A percentile compares a stretch with the other conserved stretches of the same genome.
Evolutionary conservation across 2,888 invertebrate genomes (phyloP).

Genomic region (Aelia acuminata): DNA sequence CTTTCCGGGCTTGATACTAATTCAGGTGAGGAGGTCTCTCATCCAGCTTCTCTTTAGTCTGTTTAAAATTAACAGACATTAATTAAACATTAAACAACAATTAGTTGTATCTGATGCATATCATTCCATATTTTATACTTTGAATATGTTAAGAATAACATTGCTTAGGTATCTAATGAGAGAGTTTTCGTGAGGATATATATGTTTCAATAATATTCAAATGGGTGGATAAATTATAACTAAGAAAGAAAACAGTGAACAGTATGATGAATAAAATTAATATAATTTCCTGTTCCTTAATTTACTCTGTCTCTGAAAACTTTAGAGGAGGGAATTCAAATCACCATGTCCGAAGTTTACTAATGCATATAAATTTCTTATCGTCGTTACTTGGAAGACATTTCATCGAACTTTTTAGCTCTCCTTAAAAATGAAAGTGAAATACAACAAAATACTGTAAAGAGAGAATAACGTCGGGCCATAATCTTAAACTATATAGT

Average conservation of each 20-base stretch:
- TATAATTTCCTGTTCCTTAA: neutral
- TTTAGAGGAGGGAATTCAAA: neutral
- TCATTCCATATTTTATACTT: no score
- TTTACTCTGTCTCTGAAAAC: neutral
- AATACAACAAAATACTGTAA: neutral
- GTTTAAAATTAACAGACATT: no score
- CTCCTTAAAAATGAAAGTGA: neutral
- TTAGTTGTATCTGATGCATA: no score
- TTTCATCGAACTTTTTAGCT: neutral
- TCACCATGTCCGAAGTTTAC: neutral
- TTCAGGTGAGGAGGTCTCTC: no score
- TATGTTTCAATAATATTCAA: neutral
- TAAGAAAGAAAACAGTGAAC: neutral
- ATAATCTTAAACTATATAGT: neutral
- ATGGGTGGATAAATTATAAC: neutral
- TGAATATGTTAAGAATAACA: no score
- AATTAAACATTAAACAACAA: no score
- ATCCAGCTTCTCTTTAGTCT: no score
- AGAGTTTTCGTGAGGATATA: no score
- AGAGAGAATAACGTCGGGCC: neutral
- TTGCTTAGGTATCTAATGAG: no score
- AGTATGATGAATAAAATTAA: neutral
- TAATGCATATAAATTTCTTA: neutral
- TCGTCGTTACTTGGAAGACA: neutral
- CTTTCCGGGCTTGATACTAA: no score